A percentile compares a stretch with the other conserved stretches of the same genome.
phyloP scores from a whole-genome alignment of 2,888 invertebrate genomes.

The Cosmia trapezina region DNA sequence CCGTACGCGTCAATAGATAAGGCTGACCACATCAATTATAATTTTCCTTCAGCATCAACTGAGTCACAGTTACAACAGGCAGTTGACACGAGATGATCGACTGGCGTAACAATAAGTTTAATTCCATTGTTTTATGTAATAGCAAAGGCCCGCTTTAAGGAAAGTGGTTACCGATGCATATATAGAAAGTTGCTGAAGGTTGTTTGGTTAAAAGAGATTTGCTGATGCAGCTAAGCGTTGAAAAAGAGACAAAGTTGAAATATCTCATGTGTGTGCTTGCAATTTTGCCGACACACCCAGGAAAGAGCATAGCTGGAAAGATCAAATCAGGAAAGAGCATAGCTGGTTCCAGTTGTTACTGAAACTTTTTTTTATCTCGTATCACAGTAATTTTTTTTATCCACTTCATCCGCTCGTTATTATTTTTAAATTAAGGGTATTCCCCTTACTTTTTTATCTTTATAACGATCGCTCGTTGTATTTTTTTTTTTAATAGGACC shows the following conservation, averaged over 20 bases:
- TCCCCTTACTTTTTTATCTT: too few species aligned
- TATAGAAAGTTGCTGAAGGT: not conserved
- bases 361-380: too few species aligned
- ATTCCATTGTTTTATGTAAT: conserved; percentile 1
- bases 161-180: not conserved
- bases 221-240: not conserved
- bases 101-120: not conserved
- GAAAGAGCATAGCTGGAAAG: too few species aligned
- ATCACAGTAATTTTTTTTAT: too few species aligned
- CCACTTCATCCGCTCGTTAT: too few species aligned
- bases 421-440: too few species aligned
- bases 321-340: not conserved
- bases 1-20: conserved; percentile 8
- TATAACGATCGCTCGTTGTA: too few species aligned
- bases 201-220: not conserved
- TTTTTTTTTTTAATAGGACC: too few species aligned
- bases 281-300: not conserved
- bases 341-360: too few species aligned
- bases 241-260: not conserved
- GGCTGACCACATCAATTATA: conserved; percentile 26
- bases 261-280: not conserved
- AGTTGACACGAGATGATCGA: not conserved
- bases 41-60: conserved; percentile 4
- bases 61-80: conserved; percentile 5
- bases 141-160: too few species aligned